Evolutionary conservation across 2,888 invertebrate genomes (phyloP).

Genomic region (Cheilosia soror): DNA sequence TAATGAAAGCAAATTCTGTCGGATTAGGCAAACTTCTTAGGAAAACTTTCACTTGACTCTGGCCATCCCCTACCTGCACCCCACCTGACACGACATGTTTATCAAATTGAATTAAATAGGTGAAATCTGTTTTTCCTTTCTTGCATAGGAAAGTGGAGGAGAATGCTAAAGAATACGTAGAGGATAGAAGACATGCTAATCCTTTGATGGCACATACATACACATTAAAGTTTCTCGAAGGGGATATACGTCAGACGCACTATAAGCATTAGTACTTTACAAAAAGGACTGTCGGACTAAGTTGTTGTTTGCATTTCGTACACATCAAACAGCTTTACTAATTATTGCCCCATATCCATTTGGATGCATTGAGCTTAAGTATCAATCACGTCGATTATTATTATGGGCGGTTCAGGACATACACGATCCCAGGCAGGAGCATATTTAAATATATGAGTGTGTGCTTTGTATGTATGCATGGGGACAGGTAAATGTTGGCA

Average conservation of each 20-base stretch:
- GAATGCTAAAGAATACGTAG: neutral
- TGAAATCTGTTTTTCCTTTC: conserved; percentile 14
- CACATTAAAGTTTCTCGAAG: neutral
- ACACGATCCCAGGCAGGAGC: neutral
- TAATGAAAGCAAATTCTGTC: conserved; percentile 17
- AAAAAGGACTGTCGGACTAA: neutral
- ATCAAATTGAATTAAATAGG: conserved; percentile 41
- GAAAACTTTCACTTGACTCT: neutral
- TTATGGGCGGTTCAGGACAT: neutral
- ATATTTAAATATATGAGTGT: neutral
- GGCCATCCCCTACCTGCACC: neutral
- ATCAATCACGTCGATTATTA: neutral
- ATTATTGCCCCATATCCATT: neutral
- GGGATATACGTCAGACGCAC: neutral
- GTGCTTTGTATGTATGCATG: neutral
- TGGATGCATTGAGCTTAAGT: neutral
- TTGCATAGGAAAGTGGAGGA: neutral
- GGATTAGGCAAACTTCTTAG: conserved; percentile 27
- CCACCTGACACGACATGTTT: conserved; percentile 2
- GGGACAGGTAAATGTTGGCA: neutral
- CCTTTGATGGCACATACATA: conserved; percentile 3
- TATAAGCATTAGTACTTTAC: neutral
- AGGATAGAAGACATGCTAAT: conserved; percentile 36
- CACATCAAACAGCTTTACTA: conserved; percentile 3
- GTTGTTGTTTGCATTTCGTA: conserved; percentile 3